Conservation (phyloP, 2,113 vertebrate species). For the Delphinapterus leucas region DNA sequence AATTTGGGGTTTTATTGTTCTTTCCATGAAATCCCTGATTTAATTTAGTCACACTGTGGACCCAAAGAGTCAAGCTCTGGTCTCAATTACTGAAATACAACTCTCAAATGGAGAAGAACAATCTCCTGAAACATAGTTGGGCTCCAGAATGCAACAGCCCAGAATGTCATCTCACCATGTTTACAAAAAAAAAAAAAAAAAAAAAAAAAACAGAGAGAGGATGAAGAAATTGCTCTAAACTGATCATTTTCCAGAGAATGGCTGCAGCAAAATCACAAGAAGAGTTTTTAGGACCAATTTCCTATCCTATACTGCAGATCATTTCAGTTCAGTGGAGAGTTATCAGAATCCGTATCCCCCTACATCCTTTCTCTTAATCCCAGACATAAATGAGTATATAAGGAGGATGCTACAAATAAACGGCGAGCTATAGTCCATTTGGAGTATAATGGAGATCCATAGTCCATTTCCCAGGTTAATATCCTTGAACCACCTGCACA, state of each 20-base stretch:
- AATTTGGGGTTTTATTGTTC: slow-evolving; percentile 62
- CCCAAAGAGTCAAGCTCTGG: slow-evolving; percentile 49
- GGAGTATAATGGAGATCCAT: not conserved
- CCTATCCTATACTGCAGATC: not conserved
- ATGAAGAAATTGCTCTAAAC: slow-evolving; percentile 22
- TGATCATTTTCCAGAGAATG: slow-evolving; percentile 29
- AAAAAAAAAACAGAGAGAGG: not conserved
- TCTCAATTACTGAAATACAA: slow-evolving; percentile 62
- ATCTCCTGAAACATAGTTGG: not conserved
- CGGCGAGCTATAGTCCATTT: too few species aligned
- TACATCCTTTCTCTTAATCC: not conserved
- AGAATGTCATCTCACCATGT: not conserved
- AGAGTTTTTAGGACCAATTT: not conserved
- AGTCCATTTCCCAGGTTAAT: not conserved
- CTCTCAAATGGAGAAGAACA: not conserved
- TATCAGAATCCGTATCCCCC: not conserved
- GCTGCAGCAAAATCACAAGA: slow-evolving; percentile 4
- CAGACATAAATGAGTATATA: not conserved
- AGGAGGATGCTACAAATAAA: not conserved
- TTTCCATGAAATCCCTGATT: slow-evolving; percentile 65
- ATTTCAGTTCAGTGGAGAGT: not conserved
- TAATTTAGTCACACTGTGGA: slow-evolving; percentile 52
- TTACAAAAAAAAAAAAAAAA: not conserved
- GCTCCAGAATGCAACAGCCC: not conserved
- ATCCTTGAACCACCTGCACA: not conserved